phyloP scores from a whole-genome alignment of 2,113 vertebrate species.

The Choloepus hoffmanni region DNA sequence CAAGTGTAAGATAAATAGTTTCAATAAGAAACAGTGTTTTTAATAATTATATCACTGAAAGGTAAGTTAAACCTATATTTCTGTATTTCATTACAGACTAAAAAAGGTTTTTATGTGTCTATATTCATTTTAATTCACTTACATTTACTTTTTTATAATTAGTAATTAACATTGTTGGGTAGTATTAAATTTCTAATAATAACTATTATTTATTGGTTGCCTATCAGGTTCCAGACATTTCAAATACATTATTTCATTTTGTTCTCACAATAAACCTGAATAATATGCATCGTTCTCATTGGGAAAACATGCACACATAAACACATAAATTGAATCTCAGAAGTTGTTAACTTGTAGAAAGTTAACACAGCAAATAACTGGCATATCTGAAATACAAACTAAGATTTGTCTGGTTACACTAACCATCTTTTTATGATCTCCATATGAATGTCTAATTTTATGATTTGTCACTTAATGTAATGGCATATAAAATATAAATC shows the following conservation, averaged over 20 bases:
- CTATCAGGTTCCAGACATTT: background rate
- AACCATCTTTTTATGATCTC: background rate
- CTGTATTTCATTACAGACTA: background rate
- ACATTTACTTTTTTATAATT: background rate
- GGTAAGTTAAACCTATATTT: background rate
- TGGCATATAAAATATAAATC: background rate
- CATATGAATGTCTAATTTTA: background rate
- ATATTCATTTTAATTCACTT: background rate
- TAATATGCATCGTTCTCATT: background rate
- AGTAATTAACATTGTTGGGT: background rate
- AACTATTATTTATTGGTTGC: background rate
- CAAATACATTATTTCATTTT: background rate
- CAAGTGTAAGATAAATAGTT: background rate
- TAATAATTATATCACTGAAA: background rate
- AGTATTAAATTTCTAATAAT: background rate
- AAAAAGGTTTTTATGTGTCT: background rate
- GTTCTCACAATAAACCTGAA: background rate
- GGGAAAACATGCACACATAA: background rate
- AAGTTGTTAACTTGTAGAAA: background rate
- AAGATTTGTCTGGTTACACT: background rate
- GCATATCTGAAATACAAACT: background rate
- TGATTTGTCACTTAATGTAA: slow-evolving; percentile 1
- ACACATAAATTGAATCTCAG: background rate
- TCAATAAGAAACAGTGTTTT: background rate
- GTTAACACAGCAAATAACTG: background rate